Percentiles rank a stretch among this genome's conserved stretches.
phyloP scores from a whole-genome alignment of 2,888 invertebrate genomes.

The Cylindroiulus punctatus region DNA sequence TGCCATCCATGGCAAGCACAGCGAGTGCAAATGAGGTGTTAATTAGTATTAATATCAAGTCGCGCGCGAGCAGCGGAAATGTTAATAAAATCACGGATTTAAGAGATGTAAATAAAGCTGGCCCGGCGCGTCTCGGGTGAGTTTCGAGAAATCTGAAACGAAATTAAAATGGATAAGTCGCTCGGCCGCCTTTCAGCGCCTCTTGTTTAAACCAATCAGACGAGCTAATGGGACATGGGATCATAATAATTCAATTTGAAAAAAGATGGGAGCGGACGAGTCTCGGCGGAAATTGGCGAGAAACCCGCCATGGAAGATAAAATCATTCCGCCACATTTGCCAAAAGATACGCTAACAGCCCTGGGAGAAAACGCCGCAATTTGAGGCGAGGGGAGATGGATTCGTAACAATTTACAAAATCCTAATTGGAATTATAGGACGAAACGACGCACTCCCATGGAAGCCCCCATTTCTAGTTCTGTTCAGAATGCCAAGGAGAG shows the following conservation, averaged over 20 bases:
- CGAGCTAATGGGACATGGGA: slow-evolving; percentile 31
- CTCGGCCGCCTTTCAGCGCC: neutral
- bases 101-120: slow-evolving; percentile 42
- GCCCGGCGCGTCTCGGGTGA: slow-evolving; percentile 23
- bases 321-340: slow-evolving; percentile 31
- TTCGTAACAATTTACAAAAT: slow-evolving; percentile 20
- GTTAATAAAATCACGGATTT: slow-evolving; percentile 38
- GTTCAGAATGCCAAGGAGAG: neutral
- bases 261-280: slow-evolving; percentile 28
- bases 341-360: slow-evolving; percentile 42
- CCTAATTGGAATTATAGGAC: slow-evolving; percentile 36
- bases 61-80: slow-evolving; percentile 15
- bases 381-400: slow-evolving; percentile 8
- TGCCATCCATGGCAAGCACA: neutral
- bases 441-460: neutral
- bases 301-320: neutral
- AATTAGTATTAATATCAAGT: slow-evolving; percentile 23
- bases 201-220: slow-evolving; percentile 34
- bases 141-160: slow-evolving; percentile 9
- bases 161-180: slow-evolving; percentile 13
- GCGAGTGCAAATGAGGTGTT: slow-evolving; percentile 36
- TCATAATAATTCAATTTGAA: slow-evolving; percentile 36
- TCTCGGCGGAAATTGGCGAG: slow-evolving; percentile 30
- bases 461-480: neutral
- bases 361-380: slow-evolving; percentile 16